Percentiles rank a stretch among this genome's conserved stretches.
These are phyloP conservation scores for Heterochromis multidens DNA, from an alignment of 2,113 vertebrate genomes.

Conservation along the genomic window DNA sequence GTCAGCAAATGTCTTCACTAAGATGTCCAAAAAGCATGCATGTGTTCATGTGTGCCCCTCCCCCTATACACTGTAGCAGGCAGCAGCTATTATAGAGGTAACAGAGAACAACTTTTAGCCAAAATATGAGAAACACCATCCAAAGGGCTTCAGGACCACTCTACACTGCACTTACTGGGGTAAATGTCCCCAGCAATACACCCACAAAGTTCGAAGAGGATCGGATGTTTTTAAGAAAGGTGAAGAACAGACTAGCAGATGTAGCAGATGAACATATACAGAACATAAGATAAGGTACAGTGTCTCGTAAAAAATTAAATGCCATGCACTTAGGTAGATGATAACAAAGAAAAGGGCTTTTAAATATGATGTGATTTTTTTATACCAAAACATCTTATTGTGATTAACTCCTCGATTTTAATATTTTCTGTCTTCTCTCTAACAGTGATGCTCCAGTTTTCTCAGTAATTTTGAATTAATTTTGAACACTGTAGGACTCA, in stretches of 20 bases:
- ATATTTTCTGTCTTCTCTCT: neutral
- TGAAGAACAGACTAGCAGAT: neutral
- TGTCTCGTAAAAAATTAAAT: neutral
- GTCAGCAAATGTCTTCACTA: neutral
- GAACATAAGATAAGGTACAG: neutral
- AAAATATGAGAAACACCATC: neutral
- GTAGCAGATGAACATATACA: neutral
- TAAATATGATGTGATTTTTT: neutral
- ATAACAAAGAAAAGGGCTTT: neutral
- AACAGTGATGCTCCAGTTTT: neutral
- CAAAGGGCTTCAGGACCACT: neutral
- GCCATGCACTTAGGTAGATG: neutral
- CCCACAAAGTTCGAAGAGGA: neutral
- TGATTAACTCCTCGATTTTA: neutral
- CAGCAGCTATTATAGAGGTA: neutral
- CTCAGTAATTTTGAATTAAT: neutral
- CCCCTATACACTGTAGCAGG: neutral
- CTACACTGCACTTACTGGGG: neutral
- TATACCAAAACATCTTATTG: too few species aligned
- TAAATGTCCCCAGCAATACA: neutral
- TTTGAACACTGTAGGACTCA: neutral
- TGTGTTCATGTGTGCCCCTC: neutral
- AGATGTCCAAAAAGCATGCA: neutral
- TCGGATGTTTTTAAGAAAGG: neutral
- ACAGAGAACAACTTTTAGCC: neutral